Percentiles rank a stretch among this genome's conserved stretches.
Conservation (phyloP, 2,797 vertebrate genomes). For the Mycteria americana region DNA sequence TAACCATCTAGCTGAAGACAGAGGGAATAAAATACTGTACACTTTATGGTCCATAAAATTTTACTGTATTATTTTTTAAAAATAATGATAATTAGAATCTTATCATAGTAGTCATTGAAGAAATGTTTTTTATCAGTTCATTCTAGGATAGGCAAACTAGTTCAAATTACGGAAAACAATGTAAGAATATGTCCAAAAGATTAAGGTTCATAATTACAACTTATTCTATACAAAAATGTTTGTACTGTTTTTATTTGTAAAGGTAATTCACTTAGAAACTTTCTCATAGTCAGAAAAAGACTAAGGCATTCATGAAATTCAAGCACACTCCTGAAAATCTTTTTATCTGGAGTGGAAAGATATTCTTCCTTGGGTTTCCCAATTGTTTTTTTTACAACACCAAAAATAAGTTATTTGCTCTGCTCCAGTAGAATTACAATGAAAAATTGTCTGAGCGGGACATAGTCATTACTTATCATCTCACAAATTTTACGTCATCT, state of each 20-base stretch:
- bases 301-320: neutral
- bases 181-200: neutral
- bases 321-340: neutral
- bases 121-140: neutral
- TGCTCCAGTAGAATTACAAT: neutral
- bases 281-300: neutral
- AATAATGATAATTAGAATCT: neutral
- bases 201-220: neutral
- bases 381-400: neutral
- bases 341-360: neutral
- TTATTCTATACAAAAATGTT: neutral
- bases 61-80: neutral
- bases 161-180: neutral
- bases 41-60: neutral
- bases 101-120: neutral
- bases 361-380: neutral
- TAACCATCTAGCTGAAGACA: neutral
- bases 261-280: neutral
- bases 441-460: neutral
- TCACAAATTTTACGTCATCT: neutral
- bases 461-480: neutral
- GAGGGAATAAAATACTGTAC: neutral
- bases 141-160: neutral
- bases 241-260: neutral
- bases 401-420: neutral